Evolutionary conservation across 37 sponge, comb jelly and placozoan genomes (phyloP).

Genomic region (Dysidea cf. avara): DNA sequence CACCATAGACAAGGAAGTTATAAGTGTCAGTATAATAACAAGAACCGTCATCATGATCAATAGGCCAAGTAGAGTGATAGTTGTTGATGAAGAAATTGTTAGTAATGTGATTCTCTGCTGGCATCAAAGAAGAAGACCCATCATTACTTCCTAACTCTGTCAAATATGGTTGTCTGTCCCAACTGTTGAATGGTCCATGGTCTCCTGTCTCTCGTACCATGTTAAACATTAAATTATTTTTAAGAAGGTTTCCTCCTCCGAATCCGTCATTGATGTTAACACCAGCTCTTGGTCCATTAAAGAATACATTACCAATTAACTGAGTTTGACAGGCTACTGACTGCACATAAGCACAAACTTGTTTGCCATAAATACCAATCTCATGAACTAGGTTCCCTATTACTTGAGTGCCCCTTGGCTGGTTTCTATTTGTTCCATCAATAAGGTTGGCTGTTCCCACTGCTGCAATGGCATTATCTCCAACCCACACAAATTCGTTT

Average conservation of each 20-base stretch:
- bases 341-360: constrained; percentile 41
- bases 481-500: constrained; percentile 39
- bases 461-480: constrained; percentile 56
- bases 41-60: constrained; percentile 68
- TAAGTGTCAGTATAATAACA: constrained; percentile 53
- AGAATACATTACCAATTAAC: constrained; percentile 40
- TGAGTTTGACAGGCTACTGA: constrained; percentile 31
- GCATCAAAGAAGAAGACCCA: constrained; percentile 28
- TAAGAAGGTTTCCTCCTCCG: constrained; percentile 43
- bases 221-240: constrained; percentile 56
- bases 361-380: constrained; percentile 63
- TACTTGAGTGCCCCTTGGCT: constrained; percentile 42
- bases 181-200: constrained; percentile 59
- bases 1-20: constrained; percentile 60
- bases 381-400: constrained; percentile 54
- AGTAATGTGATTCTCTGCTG: constrained; percentile 23
- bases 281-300: constrained; percentile 63
- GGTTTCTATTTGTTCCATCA: constrained; percentile 44
- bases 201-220: constrained; percentile 59
- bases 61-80: constrained; percentile 48
- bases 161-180: constrained; percentile 56
- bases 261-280: constrained; percentile 68
- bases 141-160: constrained; percentile 1
- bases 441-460: constrained; percentile 36
- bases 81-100: constrained; percentile 52